A percentile compares a stretch with the other conserved stretches of the same genome.
Conservation (phyloP, 1,140 invertebrate genomes). For the Platyscapa corneri region DNA sequence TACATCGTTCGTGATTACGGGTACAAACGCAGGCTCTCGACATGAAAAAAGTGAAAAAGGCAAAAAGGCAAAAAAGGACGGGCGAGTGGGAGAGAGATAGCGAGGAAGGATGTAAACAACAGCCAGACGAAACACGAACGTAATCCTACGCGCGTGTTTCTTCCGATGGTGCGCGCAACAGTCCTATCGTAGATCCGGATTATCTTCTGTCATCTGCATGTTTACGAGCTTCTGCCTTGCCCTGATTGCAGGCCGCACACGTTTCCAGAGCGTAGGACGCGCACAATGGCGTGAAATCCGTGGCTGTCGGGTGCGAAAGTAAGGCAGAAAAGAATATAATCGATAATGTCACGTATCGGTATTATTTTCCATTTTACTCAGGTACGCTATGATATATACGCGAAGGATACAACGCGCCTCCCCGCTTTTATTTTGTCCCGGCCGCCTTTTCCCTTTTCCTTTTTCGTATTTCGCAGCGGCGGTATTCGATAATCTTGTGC, state of each 20-base stretch:
- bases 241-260: slow-evolving; percentile 56
- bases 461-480: background rate
- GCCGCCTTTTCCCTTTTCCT: background rate
- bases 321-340: background rate
- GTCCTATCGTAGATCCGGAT: slow-evolving; percentile 64
- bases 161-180: slow-evolving; percentile 49
- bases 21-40: background rate
- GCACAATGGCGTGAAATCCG: slow-evolving; percentile 43
- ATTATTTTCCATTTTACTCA: slow-evolving; percentile 40
- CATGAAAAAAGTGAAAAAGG: background rate
- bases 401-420: background rate
- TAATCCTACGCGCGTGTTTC: slow-evolving; percentile 65
- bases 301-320: background rate
- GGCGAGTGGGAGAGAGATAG: background rate
- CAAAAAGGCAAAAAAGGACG: background rate
- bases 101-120: background rate
- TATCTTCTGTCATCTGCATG: slow-evolving; percentile 69
- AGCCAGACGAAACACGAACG: slow-evolving; percentile 60
- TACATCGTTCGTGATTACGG: background rate
- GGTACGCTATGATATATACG: background rate
- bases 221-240: slow-evolving; percentile 63
- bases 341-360: slow-evolving; percentile 9
- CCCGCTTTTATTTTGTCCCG: background rate
- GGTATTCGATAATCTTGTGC: background rate
- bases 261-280: slow-evolving; percentile 49